phyloP scores from a whole-genome alignment of 2,888 invertebrate species.

The Stratiomys singularior region DNA sequence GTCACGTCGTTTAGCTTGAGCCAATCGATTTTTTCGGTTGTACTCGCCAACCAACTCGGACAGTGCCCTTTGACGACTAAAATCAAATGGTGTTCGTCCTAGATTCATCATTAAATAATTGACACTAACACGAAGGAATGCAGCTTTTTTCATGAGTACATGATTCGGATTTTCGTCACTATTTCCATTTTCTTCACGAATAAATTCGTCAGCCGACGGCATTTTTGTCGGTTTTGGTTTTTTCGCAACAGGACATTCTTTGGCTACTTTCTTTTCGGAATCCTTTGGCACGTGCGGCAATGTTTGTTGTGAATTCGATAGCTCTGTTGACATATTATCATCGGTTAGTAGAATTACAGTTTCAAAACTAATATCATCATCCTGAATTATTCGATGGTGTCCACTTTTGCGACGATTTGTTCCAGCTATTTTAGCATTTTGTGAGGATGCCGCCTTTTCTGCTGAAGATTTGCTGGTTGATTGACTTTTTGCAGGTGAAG shows the following conservation, averaged over 20 bases:
- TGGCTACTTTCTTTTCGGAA: not conserved
- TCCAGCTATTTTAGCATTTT: not conserved
- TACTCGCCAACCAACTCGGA: not conserved
- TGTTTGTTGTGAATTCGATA: not conserved
- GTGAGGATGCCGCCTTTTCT: not conserved
- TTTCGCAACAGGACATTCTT: not conserved
- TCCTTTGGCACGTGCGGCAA: not conserved
- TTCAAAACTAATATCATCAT: slow-evolving; percentile 33
- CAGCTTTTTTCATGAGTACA: slow-evolving; percentile 25
- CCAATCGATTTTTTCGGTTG: slow-evolving; percentile 7
- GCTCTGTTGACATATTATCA: not conserved
- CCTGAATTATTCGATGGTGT: slow-evolving; percentile 25
- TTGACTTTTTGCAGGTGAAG: not conserved
- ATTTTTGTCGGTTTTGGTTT: not conserved
- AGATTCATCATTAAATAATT: slow-evolving; percentile 41
- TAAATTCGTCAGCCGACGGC: not conserved
- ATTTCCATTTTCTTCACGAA: not conserved
- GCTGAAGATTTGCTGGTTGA: not conserved
- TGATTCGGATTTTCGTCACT: slow-evolving; percentile 2
- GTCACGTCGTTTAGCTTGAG: not conserved
- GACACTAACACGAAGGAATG: slow-evolving; percentile 43
- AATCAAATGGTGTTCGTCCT: slow-evolving; percentile 14
- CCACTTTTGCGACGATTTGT: slow-evolving; percentile 26
- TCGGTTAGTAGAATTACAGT: not conserved
- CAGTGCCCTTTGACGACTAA: not conserved